Evolutionary conservation across 2,888 invertebrate species (phyloP), one percentile per base, ranked within the genome.

Genomic region (Melieria crassipennis): DNA sequence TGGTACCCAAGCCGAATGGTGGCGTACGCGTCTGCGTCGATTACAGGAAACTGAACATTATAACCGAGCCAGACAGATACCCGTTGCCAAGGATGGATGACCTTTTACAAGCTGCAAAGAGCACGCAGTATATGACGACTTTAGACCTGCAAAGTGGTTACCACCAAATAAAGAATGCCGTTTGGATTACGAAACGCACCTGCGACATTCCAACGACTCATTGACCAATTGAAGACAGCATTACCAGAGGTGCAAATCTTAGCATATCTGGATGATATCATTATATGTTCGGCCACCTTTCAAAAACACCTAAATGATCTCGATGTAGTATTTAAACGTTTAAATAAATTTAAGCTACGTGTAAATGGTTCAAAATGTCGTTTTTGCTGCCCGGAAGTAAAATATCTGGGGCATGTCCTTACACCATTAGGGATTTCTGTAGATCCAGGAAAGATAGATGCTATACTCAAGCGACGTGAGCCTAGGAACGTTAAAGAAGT

Each of bases 61-160:
- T 82, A 9, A 83, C 81, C 0, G 72, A 70, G 47, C 75, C 79
- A 4, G 82, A 83, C 16, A 16, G 16, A 16, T 16, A 16, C 67
- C 84, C 84, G 1, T 65, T 86, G 10, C 87, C 87, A 4, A 74
- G 83, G 7, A 84, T 86, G 43, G 87, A 16, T 16, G 85, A 87
- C 30, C 71, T 85, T 42, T 65, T 87, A 4, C 83, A 85, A 58
- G 77, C 74, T 0, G 80, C 84, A 1, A 82, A 80, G 68, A 72
- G 71, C 7, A 75, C 77, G 3, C 73, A 76, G 42, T 75, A 74
- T 7, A 83, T 85, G 81, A 65, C 76, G 10, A 73, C 75, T 10
- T 52, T 75, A 45, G 75, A 75, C 56, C 16, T 73, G n/a, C 73
- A 73, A 65, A 46, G 72, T 42, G 76, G 70, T 7, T 77, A 75